Conservation (phyloP, 2,797 vertebrate species). For the Cuculus canorus region DNA sequence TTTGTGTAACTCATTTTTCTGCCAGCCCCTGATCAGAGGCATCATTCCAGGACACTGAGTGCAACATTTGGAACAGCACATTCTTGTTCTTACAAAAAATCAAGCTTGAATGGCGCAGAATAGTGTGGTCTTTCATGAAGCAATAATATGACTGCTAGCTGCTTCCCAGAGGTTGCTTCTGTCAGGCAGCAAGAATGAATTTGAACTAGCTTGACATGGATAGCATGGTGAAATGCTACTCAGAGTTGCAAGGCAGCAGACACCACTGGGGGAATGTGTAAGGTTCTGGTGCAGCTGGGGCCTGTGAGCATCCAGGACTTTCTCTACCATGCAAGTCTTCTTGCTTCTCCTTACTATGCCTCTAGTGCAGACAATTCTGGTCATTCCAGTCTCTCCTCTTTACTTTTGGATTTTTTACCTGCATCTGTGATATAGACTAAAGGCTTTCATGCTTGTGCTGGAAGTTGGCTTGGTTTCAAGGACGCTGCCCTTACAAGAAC, state of each 20-base stretch:
- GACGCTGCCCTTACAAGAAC: not conserved
- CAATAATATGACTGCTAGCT: not conserved
- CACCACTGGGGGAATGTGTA: rapidly evolving
- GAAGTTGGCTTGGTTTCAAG: not conserved
- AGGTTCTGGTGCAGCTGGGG: no score
- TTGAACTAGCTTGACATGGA: not conserved
- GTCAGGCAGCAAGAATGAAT: not conserved
- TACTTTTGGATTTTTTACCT: not conserved
- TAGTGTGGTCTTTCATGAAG: not conserved
- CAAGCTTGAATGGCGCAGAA: not conserved
- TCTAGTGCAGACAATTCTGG: not conserved
- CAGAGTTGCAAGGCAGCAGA: not conserved
- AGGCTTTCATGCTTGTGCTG: not conserved
- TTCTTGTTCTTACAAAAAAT: not conserved
- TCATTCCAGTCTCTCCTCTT: rapidly evolving
- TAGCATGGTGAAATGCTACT: rapidly evolving
- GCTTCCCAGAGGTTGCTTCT: not conserved
- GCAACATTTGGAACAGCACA: not conserved
- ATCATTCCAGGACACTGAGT: constrained; percentile 18
- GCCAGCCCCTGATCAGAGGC: not conserved
- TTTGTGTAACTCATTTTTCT: not conserved
- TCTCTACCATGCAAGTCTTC: not conserved
- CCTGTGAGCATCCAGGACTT: not conserved
- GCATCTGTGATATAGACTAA: rapidly evolving
- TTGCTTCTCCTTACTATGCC: not conserved